These are phyloP conservation scores for Rotaria socialis DNA, from an alignment of 2,888 invertebrate genomes.

Conservation along the genomic window DNA sequence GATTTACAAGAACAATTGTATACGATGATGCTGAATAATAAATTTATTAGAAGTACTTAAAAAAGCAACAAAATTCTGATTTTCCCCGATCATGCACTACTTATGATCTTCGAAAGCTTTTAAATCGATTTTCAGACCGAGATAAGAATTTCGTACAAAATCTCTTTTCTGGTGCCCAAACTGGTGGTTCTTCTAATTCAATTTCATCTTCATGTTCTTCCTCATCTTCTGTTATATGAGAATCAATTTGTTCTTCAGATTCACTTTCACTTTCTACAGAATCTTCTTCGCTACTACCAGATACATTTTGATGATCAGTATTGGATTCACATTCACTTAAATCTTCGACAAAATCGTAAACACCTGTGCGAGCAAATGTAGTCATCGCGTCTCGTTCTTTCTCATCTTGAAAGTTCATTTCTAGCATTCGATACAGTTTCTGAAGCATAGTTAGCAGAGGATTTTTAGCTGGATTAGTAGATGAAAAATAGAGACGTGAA, in stretches of 20 bases:
- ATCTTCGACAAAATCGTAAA: not conserved
- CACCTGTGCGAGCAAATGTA: not conserved
- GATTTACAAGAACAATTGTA: no score
- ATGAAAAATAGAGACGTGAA: not conserved
- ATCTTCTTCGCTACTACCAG: not conserved
- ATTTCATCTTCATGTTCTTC: not conserved
- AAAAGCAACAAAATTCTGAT: no score
- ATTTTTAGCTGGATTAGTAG: not conserved
- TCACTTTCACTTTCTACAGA: not conserved
- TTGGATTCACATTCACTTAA: not conserved
- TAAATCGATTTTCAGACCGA: not conserved
- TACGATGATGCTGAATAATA: no score
- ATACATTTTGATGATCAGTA: not conserved
- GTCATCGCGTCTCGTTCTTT: not conserved
- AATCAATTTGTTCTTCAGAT: not conserved
- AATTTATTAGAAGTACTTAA: no score
- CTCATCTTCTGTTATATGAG: not conserved
- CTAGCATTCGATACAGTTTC: not conserved
- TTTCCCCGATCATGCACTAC: no score
- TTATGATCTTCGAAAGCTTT: not conserved
- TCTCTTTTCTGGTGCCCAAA: not conserved
- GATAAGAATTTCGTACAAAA: not conserved
- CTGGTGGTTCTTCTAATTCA: not conserved
- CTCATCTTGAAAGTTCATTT: not conserved
- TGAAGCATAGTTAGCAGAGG: not conserved